A percentile compares a stretch with the other conserved stretches of the same genome.
These are phyloP conservation scores for Bradysia coprophila DNA, from an alignment of 1,140 invertebrate genomes.

Conservation along the genomic window DNA sequence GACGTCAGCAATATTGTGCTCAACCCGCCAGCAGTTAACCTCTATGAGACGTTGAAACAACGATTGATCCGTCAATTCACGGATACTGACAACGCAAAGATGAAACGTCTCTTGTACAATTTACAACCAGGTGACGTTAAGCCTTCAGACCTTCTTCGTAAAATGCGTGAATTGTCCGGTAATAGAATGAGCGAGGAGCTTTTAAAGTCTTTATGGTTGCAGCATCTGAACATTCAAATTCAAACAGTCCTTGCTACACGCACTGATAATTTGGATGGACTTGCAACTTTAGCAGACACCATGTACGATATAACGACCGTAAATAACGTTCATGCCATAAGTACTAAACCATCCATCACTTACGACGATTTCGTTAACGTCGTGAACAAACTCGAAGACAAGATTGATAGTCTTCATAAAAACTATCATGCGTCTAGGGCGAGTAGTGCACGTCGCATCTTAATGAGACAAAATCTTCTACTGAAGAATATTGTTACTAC, in stretches of 20 bases:
- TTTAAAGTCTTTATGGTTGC: constrained; percentile 8
- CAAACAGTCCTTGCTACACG: constrained; percentile 1
- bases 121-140: constrained; percentile 7
- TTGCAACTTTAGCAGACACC: constrained; percentile 6
- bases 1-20: background rate
- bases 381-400: background rate
- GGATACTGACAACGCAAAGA: background rate
- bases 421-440: too few species aligned
- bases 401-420: too few species aligned
- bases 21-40: background rate
- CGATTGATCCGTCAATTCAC: background rate
- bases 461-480: too few species aligned
- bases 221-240: constrained; percentile 3
- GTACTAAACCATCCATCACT: background rate
- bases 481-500: background rate
- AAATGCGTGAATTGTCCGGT: constrained; percentile 8
- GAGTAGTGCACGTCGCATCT: background rate
- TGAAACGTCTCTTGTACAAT: background rate
- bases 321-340: background rate
- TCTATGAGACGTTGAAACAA: background rate
- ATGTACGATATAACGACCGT: background rate
- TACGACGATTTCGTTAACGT: background rate
- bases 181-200: constrained; percentile 4
- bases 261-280: constrained; percentile 2
- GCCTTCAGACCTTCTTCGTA: constrained; percentile 8